Percentiles rank a stretch among this genome's conserved stretches.
Evolutionary conservation across 64 coral and sea anemone genomes (phyloP).

Genomic region (Pocillopora verrucosa): DNA sequence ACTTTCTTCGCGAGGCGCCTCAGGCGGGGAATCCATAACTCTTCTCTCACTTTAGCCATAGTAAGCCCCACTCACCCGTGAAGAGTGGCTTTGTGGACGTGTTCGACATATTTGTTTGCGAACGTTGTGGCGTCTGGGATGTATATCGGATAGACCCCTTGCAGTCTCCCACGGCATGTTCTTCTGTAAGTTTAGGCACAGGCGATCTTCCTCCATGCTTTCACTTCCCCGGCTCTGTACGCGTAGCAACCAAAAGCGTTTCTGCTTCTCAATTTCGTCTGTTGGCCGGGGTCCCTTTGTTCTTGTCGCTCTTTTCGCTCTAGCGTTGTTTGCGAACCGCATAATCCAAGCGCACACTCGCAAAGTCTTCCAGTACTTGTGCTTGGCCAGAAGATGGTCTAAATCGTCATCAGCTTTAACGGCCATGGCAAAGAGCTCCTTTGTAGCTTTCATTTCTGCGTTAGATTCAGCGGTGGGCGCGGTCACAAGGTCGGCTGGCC

Average conservation of each 20-base stretch:
- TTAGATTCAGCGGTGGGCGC: background rate
- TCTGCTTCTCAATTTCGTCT: background rate
- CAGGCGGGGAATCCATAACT: slow-evolving; percentile 53
- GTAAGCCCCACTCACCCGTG: slow-evolving; percentile 48
- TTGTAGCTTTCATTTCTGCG: slow-evolving; percentile 19
- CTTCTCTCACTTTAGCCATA: slow-evolving; percentile 51
- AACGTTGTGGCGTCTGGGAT: slow-evolving; percentile 33
- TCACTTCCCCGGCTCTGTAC: background rate
- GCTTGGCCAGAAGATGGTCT: slow-evolving; percentile 17
- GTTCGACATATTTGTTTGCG: background rate
- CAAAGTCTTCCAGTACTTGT: slow-evolving; percentile 35
- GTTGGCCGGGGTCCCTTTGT: slow-evolving; percentile 27
- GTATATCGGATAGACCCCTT: slow-evolving; percentile 37
- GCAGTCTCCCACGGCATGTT: slow-evolving; percentile 49
- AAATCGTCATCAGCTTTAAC: background rate
- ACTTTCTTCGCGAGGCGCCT: slow-evolving; percentile 5
- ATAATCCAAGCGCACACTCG: slow-evolving; percentile 33
- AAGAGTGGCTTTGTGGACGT: slow-evolving; percentile 30
- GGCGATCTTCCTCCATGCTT: slow-evolving; percentile 1
- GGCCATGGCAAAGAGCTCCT: slow-evolving; percentile 19
- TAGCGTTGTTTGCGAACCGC: slow-evolving; percentile 39
- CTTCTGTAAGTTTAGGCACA: slow-evolving; percentile 27
- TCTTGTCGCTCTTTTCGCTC: background rate
- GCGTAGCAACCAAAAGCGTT: background rate
- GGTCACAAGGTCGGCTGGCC: background rate